Evolutionary conservation across 1,140 invertebrate genomes (phyloP), one percentile per base, ranked within the genome.

Genomic region (Phenacoccus solenopsis): DNA sequence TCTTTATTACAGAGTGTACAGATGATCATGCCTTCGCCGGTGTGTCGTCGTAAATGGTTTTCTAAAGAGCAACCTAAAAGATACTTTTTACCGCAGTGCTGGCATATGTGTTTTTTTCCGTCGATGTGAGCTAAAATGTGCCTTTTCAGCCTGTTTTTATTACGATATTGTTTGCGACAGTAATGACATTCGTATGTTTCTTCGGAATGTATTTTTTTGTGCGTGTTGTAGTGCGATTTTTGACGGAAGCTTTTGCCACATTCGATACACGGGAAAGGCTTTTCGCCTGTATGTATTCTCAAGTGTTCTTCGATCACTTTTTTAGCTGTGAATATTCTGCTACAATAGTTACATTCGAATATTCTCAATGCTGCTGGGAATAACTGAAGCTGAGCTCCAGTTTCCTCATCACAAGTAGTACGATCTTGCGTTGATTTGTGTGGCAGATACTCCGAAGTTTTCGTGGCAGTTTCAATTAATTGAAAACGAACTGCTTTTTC

Each of bases 91-190:
- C n/a, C 30, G 25, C 68, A 69, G 22, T 21, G n/a, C 16, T 72
- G 73, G 68, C 81, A 82, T 0, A 73, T 71, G 28, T 79, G 79
- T 57, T 78, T 79, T 69, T 81, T 74, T 32, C 82, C 81, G 4
- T 81, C 82, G 10, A 86, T 86, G 74, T 91, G 90, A 10, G 88
- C 89, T 24, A 89, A 80, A 75, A 90, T 81, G 74, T 91, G 89
- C 72, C 89, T 87, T 75, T 90, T 91, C 3, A 93, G 77, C 83
- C 93, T 0, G 84, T 85, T 75, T 56, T 56, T 68, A 20, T 64
- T 27, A 64, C 59, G 59, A 22, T 64, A 64, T 9, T 24, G 3
- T 64, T 22, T 24, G 4, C 25, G 2, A 27, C 59, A 64, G 20
- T 5, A 24, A 16, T 4, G 3, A 49, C 59, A 70, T 25, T 49